These are phyloP conservation scores for Saccostrea glomerata DNA, from an alignment of 1,140 invertebrate genomes.

Conservation along the genomic window DNA sequence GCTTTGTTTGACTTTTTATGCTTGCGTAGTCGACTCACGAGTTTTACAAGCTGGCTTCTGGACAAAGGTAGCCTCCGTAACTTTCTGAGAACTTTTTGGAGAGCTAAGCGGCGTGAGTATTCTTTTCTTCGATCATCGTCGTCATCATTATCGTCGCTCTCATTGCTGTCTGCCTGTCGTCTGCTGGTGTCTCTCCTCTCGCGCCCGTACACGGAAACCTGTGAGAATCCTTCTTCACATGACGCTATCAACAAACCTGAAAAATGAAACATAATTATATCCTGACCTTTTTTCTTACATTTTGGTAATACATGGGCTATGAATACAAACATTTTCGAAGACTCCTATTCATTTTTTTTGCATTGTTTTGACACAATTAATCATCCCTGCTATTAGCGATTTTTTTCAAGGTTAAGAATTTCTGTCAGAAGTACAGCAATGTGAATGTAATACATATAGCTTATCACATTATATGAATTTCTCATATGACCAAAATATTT, in stretches of 20 bases:
- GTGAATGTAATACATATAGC: no score
- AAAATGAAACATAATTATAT: not conserved
- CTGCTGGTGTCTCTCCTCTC: not conserved
- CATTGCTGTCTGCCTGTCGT: not conserved
- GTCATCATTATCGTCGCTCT: conserved; percentile 13
- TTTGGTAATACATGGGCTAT: no score
- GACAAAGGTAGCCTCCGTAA: not conserved
- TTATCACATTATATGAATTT: no score
- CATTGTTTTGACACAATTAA: no score
- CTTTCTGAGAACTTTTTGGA: not conserved
- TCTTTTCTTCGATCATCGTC: not conserved
- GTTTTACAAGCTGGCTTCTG: not conserved
- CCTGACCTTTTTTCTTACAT: no score
- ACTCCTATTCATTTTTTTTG: no score
- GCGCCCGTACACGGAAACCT: conserved; percentile 10
- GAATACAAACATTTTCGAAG: no score
- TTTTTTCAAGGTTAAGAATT: no score
- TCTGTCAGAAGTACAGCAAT: no score
- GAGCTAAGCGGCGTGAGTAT: not conserved
- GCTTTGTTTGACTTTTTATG: not conserved
- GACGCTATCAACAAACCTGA: conserved; percentile 9
- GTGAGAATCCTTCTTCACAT: conserved; percentile 13
- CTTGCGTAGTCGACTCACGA: not conserved
- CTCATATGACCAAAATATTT: no score
- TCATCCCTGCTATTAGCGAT: no score